phyloP scores from a whole-genome alignment of 1,140 invertebrate species.

The Trichonephila inaurata region DNA sequence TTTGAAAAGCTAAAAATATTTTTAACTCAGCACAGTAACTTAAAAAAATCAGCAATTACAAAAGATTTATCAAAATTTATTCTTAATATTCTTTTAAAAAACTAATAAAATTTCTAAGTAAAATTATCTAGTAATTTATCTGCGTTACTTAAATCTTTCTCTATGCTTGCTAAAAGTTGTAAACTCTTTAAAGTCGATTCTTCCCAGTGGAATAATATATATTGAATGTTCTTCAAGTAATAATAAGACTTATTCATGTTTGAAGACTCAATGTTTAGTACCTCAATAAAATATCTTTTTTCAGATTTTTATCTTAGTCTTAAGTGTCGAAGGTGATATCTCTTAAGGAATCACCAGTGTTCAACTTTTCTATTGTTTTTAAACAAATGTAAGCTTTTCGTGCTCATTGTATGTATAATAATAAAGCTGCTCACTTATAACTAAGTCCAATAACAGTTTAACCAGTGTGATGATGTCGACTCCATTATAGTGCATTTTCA shows the following conservation, averaged over 20 bases:
- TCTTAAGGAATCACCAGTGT: constrained; percentile 45
- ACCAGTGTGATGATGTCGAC: constrained; percentile 28
- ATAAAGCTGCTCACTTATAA: constrained; percentile 61
- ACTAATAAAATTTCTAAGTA: too few species aligned
- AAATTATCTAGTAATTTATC: too few species aligned
- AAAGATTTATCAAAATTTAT: too few species aligned
- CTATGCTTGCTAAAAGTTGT: too few species aligned
- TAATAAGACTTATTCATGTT: constrained; percentile 16
- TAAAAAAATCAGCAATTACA: too few species aligned
- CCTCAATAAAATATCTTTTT: constrained; percentile 64
- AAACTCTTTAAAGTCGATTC: not conserved
- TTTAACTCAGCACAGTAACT: too few species aligned
- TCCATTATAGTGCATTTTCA: constrained; percentile 1
- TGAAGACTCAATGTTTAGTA: constrained; percentile 56
- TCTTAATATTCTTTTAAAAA: too few species aligned
- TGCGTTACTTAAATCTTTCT: too few species aligned
- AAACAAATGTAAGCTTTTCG: constrained; percentile 67
- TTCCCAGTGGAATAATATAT: not conserved
- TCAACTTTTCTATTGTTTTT: constrained; percentile 69
- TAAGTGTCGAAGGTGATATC: constrained; percentile 40
- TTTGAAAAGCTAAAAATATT: too few species aligned
- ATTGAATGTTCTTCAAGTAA: not conserved
- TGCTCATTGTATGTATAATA: constrained; percentile 59
- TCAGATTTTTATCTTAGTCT: constrained; percentile 61
- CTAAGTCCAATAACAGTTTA: constrained; percentile 31